These are phyloP conservation scores for Drymodes brunneopygia DNA, from an alignment of 2,113 vertebrate genomes.

Conservation along the genomic window DNA sequence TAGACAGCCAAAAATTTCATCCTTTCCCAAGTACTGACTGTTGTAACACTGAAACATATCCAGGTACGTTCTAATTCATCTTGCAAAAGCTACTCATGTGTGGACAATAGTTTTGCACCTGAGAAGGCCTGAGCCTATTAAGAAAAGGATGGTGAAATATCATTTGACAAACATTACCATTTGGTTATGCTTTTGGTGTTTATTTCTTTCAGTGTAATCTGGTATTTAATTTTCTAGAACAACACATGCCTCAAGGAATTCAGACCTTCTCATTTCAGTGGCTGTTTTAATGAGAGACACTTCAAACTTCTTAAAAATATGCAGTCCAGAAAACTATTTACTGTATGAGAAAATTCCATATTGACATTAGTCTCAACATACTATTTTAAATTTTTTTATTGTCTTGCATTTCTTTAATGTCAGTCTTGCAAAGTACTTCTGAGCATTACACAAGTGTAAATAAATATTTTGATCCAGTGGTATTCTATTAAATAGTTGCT, in stretches of 20 bases:
- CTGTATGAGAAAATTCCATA: neutral
- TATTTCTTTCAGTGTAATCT: neutral
- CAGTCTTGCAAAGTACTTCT: neutral
- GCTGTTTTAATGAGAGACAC: neutral
- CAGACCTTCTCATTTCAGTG: neutral
- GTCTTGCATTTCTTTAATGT: neutral
- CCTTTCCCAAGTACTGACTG: neutral
- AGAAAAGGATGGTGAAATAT: neutral
- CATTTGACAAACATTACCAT: neutral
- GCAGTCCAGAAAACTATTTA: neutral
- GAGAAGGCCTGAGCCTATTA: neutral
- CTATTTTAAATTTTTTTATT: rapidly evolving
- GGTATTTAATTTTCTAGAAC: neutral
- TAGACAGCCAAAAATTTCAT: neutral
- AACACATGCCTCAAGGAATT: neutral
- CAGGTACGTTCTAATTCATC: neutral
- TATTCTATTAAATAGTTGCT: neutral
- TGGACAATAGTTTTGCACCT: neutral
- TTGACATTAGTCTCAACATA: rapidly evolving
- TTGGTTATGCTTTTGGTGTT: neutral
- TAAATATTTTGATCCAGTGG: neutral
- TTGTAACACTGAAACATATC: neutral
- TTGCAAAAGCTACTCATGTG: neutral
- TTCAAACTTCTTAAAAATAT: neutral
- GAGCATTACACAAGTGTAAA: neutral